phyloP scores from a whole-genome alignment of 2,888 invertebrate genomes.

The Ctenicera cuprea region DNA sequence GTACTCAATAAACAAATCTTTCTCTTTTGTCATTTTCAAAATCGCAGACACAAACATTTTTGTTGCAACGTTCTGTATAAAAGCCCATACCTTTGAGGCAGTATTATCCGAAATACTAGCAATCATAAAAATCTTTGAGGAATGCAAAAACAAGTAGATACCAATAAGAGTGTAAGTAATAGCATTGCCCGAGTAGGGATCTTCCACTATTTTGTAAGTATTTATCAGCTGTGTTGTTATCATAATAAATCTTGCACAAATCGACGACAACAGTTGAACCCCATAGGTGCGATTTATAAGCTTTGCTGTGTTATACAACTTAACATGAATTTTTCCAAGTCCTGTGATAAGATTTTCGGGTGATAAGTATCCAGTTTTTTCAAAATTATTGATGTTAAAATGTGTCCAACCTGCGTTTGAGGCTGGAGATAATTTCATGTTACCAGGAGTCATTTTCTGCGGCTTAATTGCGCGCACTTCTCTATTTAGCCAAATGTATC shows the following conservation, averaged over 20 bases:
- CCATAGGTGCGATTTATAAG: constrained; percentile 57
- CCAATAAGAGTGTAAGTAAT: constrained; percentile 49
- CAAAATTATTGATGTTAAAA: not conserved
- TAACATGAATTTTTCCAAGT: constrained; percentile 55
- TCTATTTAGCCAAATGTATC: constrained; percentile 58
- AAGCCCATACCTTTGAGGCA: constrained; percentile 52
- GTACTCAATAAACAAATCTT: too few species aligned
- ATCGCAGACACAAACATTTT: too few species aligned
- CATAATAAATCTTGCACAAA: constrained; percentile 57
- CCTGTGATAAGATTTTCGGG: constrained; percentile 30
- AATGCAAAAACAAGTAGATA: constrained; percentile 56
- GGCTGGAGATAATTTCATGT: not conserved
- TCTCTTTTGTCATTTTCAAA: too few species aligned
- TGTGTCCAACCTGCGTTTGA: not conserved
- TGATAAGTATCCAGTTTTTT: not conserved
- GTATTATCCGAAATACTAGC: constrained; percentile 57
- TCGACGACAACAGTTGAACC: constrained; percentile 55
- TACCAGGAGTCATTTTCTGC: not conserved
- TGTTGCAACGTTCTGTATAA: too few species aligned
- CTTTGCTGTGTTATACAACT: constrained; percentile 53
- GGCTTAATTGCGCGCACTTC: constrained; percentile 23
- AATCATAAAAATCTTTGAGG: constrained; percentile 57
- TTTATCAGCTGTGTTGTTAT: constrained; percentile 58
- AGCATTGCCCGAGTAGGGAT: constrained; percentile 38
- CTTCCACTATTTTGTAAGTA: constrained; percentile 54